Evolutionary conservation across 2,113 vertebrate species (phyloP).

Genomic region (Thermophis baileyi): DNA sequence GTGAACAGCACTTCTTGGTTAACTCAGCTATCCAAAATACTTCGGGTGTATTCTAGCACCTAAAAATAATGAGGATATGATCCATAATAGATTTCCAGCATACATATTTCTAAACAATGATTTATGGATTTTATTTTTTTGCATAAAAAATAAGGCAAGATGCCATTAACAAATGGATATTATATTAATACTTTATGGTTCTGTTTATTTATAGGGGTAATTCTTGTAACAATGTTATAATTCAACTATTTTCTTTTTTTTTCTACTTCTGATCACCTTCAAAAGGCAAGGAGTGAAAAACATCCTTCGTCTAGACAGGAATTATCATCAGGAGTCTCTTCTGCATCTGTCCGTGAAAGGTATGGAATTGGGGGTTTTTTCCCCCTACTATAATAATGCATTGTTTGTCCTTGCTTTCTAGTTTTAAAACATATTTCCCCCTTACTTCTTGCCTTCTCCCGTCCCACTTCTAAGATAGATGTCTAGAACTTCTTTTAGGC

Average conservation of each 20-base stretch:
- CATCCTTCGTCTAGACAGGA: slow-evolving; percentile 67
- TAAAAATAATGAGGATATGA: not conserved
- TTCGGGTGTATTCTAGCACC: not conserved
- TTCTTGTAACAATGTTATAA: slow-evolving; percentile 45
- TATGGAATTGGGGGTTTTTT: slow-evolving; percentile 55
- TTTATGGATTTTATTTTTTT: not conserved
- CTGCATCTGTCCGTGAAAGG: slow-evolving; percentile 65
- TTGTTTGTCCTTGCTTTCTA: slow-evolving; percentile 26
- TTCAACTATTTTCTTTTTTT: slow-evolving; percentile 15
- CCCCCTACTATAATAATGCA: not conserved
- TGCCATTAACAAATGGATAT: not conserved
- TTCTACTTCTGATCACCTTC: slow-evolving; percentile 57
- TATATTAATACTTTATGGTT: not conserved
- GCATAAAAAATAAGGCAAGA: not conserved
- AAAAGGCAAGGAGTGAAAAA: slow-evolving; percentile 68
- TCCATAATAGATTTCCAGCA: not conserved
- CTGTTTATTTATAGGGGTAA: slow-evolving; percentile 28
- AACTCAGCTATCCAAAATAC: not conserved
- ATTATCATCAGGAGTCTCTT: slow-evolving; percentile 55
- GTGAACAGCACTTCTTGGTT: not conserved
- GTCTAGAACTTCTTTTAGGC: slow-evolving; percentile 16
- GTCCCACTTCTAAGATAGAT: not conserved
- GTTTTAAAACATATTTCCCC: slow-evolving; percentile 21
- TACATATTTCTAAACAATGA: slow-evolving; percentile 9
- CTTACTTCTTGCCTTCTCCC: not conserved